Evolutionary conservation across 2,113 vertebrate species (phyloP), one percentile per base, ranked within the genome.

Genomic region (Cryptotis parvus): DNA sequence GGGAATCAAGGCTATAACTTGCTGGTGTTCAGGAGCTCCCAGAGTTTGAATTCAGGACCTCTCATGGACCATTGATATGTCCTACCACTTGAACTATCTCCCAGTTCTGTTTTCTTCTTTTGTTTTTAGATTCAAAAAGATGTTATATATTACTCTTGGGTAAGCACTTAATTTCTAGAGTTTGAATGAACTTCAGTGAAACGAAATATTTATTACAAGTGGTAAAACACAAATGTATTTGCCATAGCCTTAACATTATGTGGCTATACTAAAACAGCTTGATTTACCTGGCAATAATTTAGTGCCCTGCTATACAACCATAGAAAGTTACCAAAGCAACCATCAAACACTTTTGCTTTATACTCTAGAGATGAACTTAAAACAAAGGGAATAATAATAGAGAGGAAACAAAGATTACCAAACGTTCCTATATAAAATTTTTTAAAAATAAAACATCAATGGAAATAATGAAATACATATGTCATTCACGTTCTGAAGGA

Each of bases 91-190:
- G 55, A 58, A 7, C 55, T 58, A 58, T 58, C 22, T 24, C 55
- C 8, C 8, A 58, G 55, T 22, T 24, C 8, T 58, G 15, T 58
- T 33, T 22, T 8, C 37, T 16, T 6, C 39, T n/a, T 4, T 63
- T 33, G 63, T 58, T 86, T 77, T 65, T 6, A 76, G 37, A 58
- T 73, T 43, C 85, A 35, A 90, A 78, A 14, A 58, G 58, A 43
- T 52, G 49, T 9, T 27, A 58, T 27, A 61, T 72, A 14, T 45
- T 66, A 76, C 26, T 76, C 84, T 77, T 74, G 45, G 43, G 24
- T 69, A 15, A 96, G 61, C 39, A 81, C 27, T 80, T 93, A 65
- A 89, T 94, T 93, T 89, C 55, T 58, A 84, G 81, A 93, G 91
- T 86, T 87, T 92, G 68, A 91, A 76, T 66, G 0, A 3, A 95